Evolutionary conservation across 2,113 vertebrate genomes (phyloP), one percentile per base, ranked within the genome.

Genomic region (Melanotaenia duboulayi): DNA sequence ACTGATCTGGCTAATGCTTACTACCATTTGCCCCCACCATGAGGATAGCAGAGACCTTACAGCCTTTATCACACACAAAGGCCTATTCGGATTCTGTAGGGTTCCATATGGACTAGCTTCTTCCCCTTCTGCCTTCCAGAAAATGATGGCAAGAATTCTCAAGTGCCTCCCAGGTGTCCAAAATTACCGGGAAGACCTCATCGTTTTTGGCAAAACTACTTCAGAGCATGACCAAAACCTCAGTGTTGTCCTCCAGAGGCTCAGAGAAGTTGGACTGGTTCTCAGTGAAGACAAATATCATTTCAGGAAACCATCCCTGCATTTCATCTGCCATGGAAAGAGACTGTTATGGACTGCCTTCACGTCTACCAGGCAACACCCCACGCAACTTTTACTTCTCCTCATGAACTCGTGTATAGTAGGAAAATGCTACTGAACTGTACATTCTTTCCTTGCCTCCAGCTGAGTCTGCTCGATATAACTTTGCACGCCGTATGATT

Each of bases 1-100:
- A 49, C 35, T 1, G 24, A 58, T 7, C n/a, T 60, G 13, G 56
- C 35, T 23, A 39, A 39, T 51, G 61, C 51, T 1, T 52, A 42
- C 10, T 22, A 49, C 16, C 46, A 71, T 22, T 2, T 61, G 22
- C 39, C 40, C 49, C 6, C 28, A 4, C 11, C 42, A 50, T 65
- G 61, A 74, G 58, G 42, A 74, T 7, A 58, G 52, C 22, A 49
- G 51, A 14, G 42, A 25, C 12, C 14, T 61, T 0, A 44, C 58
- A 9, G 39, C 58, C 0, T 40, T 60, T 12, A 22, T 40, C 6
- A 28, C 28, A 3, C n/a, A 60, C 23, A 13, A 42, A 7, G 22
- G 39, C 4, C 23, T 61, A 0, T 61, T 44, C 22, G 24, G 58
- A 17, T 61, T 24, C 24, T 44, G 39, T 13, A 44, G 39, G 20